These are phyloP conservation scores for Tetropium fuscum DNA, from an alignment of 2,888 invertebrate genomes.

Conservation along the genomic window DNA sequence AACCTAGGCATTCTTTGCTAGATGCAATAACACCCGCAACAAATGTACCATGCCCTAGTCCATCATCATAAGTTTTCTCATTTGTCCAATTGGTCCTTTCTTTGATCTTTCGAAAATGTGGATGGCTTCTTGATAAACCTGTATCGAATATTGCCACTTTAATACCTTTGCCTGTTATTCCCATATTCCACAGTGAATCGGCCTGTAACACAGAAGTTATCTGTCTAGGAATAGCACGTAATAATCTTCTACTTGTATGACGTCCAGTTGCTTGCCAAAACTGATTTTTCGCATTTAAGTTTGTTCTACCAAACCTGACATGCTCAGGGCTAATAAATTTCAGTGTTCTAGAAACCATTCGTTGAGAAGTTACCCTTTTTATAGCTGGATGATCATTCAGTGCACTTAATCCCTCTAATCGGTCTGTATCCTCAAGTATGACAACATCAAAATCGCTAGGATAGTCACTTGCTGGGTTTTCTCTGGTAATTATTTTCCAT, in stretches of 20 bases:
- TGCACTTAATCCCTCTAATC: slow-evolving; percentile 68
- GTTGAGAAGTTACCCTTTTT: slow-evolving; percentile 81
- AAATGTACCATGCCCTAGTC: slow-evolving; percentile 96
- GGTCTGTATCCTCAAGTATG: slow-evolving; percentile 71
- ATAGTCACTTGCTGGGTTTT: slow-evolving; percentile 85
- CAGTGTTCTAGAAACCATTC: slow-evolving; percentile 80
- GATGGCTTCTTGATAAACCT: slow-evolving; percentile 90
- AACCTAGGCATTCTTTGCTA: slow-evolving; percentile 89
- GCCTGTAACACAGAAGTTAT: slow-evolving; percentile 90
- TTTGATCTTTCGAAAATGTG: slow-evolving; percentile 92
- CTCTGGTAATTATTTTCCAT: slow-evolving; percentile 82
- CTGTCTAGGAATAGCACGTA: slow-evolving; percentile 84
- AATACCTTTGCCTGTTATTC: slow-evolving; percentile 73
- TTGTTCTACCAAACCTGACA: slow-evolving; percentile 59
- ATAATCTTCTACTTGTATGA: slow-evolving; percentile 75
- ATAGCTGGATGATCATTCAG: slow-evolving; percentile 81
- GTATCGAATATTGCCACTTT: slow-evolving; percentile 97
- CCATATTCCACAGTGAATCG: slow-evolving; percentile 91
- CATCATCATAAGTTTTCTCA: slow-evolving; percentile 94
- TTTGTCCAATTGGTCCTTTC: slow-evolving; percentile 98
- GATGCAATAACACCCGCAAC: slow-evolving; percentile 97
- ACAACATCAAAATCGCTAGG: slow-evolving; percentile 97
- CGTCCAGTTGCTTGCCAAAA: slow-evolving; percentile 75
- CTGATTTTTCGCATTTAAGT: slow-evolving; percentile 70
- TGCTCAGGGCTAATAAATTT: slow-evolving; percentile 72